Conservation (phyloP, 2,797 vertebrate genomes). For the Rachycentron canadum region DNA sequence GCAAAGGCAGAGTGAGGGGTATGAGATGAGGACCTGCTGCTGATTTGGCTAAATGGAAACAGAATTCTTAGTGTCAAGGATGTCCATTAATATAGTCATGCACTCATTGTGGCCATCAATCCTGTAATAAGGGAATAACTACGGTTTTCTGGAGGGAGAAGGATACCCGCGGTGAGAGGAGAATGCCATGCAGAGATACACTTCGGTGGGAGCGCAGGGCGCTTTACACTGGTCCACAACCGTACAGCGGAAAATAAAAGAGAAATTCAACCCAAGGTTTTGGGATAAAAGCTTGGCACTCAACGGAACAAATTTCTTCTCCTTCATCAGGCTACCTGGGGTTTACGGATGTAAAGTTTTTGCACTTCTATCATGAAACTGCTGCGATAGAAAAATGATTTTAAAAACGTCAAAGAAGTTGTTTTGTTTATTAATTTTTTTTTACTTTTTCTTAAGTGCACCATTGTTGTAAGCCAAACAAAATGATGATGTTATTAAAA, state of each 20-base stretch:
- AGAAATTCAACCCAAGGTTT: constrained; percentile 85
- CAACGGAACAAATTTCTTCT: constrained; percentile 82
- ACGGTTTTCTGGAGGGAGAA: constrained; percentile 71
- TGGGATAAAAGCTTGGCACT: constrained; percentile 86
- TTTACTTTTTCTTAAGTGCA: constrained; percentile 1
- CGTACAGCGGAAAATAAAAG: constrained; percentile 66
- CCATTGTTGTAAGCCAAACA: not conserved
- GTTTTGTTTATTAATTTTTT: not conserved
- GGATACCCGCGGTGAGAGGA: constrained; percentile 87
- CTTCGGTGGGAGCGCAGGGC: constrained; percentile 73
- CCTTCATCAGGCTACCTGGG: constrained; percentile 89
- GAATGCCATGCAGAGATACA: constrained; percentile 67
- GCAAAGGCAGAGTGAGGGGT: constrained; percentile 80
- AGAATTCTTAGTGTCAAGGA: constrained; percentile 74
- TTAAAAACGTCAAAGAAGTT: constrained; percentile 49
- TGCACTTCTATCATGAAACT: constrained; percentile 77
- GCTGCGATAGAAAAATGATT: constrained; percentile 41
- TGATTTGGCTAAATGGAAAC: constrained; percentile 70
- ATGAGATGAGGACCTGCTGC: constrained; percentile 66
- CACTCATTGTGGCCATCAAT: constrained; percentile 48
- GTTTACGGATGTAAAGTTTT: constrained; percentile 86
- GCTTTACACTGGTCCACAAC: constrained; percentile 45
- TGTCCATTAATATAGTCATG: constrained; percentile 77
- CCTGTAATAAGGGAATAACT: constrained; percentile 77
- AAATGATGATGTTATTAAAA: constrained; percentile 19